These are phyloP conservation scores for Hydrophis major DNA, from an alignment of 2,797 vertebrate species.

Conservation along the genomic window DNA sequence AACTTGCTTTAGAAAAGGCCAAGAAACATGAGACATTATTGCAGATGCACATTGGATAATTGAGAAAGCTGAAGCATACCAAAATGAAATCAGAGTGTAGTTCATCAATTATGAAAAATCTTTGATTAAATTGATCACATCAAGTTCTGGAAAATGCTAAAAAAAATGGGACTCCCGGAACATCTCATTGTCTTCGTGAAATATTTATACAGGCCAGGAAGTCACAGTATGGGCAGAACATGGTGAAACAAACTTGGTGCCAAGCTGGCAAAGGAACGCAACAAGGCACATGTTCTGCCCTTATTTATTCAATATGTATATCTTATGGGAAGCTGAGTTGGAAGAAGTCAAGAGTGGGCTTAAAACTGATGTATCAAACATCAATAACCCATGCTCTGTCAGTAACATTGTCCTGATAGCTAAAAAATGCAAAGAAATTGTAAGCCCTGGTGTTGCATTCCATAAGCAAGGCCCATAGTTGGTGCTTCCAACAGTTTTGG, in stretches of 20 bases:
- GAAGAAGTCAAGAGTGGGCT: not conserved
- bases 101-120: not conserved
- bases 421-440: not conserved
- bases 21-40: not conserved
- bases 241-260: not conserved
- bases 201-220: not conserved
- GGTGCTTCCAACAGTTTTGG: not conserved
- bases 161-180: not conserved
- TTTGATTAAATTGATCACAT: not conserved
- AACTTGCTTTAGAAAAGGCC: not conserved
- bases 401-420: not conserved
- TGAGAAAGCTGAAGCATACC: not conserved
- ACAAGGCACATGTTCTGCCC: not conserved
- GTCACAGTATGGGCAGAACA: not conserved
- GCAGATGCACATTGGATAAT: not conserved
- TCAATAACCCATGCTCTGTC: not conserved
- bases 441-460: not conserved
- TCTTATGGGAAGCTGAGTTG: not conserved
- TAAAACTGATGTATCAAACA: not conserved
- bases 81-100: not conserved
- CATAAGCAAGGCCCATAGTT: not conserved
- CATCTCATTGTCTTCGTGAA: not conserved
- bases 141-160: not conserved
- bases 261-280: not conserved
- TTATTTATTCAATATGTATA: not conserved